These are phyloP conservation scores for Campoplex nolae DNA, from an alignment of 2,888 invertebrate genomes.

Conservation along the genomic window DNA sequence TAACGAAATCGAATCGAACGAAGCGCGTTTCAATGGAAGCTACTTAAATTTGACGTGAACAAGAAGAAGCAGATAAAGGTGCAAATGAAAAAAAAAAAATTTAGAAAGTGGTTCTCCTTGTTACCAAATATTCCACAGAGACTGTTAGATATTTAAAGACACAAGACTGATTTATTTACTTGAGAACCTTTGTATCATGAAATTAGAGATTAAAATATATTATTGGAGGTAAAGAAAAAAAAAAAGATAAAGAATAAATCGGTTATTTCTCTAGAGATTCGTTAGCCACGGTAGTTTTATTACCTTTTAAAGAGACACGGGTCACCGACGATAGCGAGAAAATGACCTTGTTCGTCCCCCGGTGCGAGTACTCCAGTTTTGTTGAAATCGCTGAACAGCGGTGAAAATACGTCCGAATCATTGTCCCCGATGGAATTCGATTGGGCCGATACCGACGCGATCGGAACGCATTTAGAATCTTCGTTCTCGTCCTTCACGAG, in stretches of 20 bases:
- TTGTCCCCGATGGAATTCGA: conserved; percentile 24
- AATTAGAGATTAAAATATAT: neutral
- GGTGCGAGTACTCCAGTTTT: conserved; percentile 84
- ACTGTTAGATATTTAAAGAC: neutral
- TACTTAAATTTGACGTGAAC: neutral
- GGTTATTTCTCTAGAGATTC: neutral
- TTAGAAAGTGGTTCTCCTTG: conserved; percentile 1
- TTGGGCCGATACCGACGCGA: conserved; percentile 23
- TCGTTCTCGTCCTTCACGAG: conserved; percentile 70
- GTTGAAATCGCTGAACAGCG: conserved; percentile 86
- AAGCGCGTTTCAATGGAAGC: neutral
- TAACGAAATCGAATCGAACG: neutral
- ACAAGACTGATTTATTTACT: neutral
- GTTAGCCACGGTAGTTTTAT: neutral
- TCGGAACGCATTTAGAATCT: conserved; percentile 67
- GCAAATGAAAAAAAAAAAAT: neutral
- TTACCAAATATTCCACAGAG: neutral
- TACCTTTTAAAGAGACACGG: conserved; percentile 87
- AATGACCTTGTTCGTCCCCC: conserved; percentile 84
- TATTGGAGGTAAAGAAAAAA: neutral
- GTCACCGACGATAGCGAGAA: conserved; percentile 86
- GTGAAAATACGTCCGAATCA: conserved; percentile 85
- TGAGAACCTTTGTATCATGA: neutral
- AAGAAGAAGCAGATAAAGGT: neutral
- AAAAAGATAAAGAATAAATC: neutral